Percentiles rank a stretch among this genome's conserved stretches.
Evolutionary conservation across 2,797 vertebrate species (phyloP).

Genomic region (Lacerta viridis): DNA sequence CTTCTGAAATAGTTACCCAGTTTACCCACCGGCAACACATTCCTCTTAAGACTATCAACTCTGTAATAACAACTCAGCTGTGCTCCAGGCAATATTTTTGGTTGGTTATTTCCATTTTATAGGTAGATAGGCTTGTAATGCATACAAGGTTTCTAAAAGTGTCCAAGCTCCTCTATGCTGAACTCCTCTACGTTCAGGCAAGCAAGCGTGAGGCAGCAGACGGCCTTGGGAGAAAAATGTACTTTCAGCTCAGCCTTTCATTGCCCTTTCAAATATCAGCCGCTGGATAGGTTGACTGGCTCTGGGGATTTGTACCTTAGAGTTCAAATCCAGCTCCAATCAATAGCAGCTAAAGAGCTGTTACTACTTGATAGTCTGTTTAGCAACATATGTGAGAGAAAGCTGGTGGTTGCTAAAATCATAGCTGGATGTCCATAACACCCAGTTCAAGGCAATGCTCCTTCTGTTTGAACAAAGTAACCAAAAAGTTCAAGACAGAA

Average conservation of each 20-base stretch:
- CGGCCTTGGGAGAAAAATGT: not conserved
- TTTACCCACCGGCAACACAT: not conserved
- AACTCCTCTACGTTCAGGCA: not conserved
- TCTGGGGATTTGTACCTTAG: conserved; percentile 22
- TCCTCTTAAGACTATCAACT: fast-evolving
- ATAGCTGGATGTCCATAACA: conserved; percentile 19
- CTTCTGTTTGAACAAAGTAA: not conserved
- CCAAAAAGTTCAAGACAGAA: not conserved
- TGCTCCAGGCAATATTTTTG: not conserved
- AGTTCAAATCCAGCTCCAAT: conserved; percentile 38
- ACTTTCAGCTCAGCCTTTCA: conserved; percentile 8
- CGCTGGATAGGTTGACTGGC: not conserved
- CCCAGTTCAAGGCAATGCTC: not conserved
- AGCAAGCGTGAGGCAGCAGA: not conserved
- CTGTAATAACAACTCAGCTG: fast-evolving
- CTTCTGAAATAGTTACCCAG: not conserved
- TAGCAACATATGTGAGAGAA: conserved; percentile 7
- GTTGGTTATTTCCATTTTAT: not conserved
- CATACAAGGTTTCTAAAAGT: not conserved
- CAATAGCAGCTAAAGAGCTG: conserved; percentile 41
- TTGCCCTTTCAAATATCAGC: conserved; percentile 34
- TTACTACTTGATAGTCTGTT: conserved; percentile 37
- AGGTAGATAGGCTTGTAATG: not conserved
- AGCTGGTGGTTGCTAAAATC: not conserved
- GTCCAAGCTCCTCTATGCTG: fast-evolving